These are phyloP conservation scores for Hypselothyrea guttata DNA, from an alignment of 2,888 invertebrate genomes.

Conservation along the genomic window DNA sequence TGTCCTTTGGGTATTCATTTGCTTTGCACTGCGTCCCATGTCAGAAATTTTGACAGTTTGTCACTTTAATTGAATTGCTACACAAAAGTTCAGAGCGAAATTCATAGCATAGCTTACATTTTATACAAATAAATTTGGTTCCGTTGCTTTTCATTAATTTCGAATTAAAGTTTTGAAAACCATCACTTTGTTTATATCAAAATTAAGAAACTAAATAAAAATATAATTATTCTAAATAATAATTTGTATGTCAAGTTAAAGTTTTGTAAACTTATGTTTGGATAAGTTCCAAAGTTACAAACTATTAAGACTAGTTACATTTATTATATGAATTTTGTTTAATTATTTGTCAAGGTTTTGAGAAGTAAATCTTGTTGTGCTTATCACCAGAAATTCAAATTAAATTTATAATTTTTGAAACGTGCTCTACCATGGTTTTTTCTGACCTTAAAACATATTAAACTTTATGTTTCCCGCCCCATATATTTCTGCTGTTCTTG, in stretches of 20 bases:
- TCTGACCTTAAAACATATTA: conserved; percentile 33
- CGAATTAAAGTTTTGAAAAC: too few relatives aligned
- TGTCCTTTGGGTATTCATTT: conserved; percentile 54
- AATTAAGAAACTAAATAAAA: too few relatives aligned
- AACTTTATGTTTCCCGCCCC: conserved; percentile 28
- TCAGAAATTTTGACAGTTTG: conserved; percentile 73
- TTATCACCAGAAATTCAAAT: conserved; percentile 1
- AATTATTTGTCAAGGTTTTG: too few relatives aligned
- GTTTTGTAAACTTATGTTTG: too few relatives aligned
- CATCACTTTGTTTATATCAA: too few relatives aligned
- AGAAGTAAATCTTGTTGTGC: background rate
- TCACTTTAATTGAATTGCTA: conserved; percentile 72
- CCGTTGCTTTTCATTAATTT: too few relatives aligned
- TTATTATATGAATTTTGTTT: too few relatives aligned
- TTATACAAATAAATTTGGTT: too few relatives aligned
- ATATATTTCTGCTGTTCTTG: conserved; percentile 1
- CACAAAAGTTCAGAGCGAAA: conserved; percentile 33
- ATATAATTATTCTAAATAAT: too few relatives aligned
- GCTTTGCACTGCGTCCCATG: conserved; percentile 53
- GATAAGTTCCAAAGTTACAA: too few relatives aligned
- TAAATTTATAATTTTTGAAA: conserved; percentile 4
- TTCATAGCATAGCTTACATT: conserved; percentile 13
- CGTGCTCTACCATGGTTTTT: background rate
- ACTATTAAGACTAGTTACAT: too few relatives aligned
- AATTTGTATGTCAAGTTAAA: too few relatives aligned